Percentiles rank a stretch among this genome's conserved stretches.
These are phyloP conservation scores for Hyles vespertilio DNA, from an alignment of 1,140 invertebrate species.

Conservation along the genomic window DNA sequence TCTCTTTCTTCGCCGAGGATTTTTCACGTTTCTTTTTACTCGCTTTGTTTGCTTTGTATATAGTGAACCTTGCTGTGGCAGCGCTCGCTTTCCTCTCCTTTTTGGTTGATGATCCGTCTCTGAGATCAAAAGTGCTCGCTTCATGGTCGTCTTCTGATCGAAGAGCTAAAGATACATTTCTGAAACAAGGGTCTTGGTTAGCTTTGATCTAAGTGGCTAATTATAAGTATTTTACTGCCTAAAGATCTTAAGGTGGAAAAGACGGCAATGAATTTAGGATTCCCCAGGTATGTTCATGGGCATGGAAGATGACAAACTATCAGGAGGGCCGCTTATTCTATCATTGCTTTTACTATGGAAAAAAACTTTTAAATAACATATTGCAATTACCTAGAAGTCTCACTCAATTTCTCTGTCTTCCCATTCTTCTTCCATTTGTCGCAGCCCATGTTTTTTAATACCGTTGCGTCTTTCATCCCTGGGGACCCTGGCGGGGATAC, in stretches of 20 bases:
- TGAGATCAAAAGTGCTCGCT: slow-evolving; percentile 50
- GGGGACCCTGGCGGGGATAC: slow-evolving; percentile 76
- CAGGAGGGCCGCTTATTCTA: too few species aligned
- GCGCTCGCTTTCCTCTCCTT: slow-evolving; percentile 82
- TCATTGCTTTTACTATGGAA: too few species aligned
- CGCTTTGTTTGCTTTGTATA: slow-evolving; percentile 95
- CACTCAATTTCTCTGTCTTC: slow-evolving; percentile 37
- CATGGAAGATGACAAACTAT: too few species aligned
- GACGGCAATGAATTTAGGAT: too few species aligned
- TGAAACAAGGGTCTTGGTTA: slow-evolving; percentile 34
- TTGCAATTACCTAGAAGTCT: slow-evolving; percentile 47
- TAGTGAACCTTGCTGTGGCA: slow-evolving; percentile 87
- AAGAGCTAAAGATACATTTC: slow-evolving; percentile 73
- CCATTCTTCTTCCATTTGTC: slow-evolving; percentile 66
- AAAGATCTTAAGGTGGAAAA: too few species aligned
- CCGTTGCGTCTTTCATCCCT: slow-evolving; percentile 48
- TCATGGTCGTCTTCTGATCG: slow-evolving; percentile 68
- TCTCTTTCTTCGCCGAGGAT: slow-evolving; percentile 95
- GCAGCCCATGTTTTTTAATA: slow-evolving; percentile 52
- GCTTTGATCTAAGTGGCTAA: background rate
- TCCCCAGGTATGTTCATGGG: too few species aligned
- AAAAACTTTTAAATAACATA: background rate
- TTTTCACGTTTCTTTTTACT: slow-evolving; percentile 96
- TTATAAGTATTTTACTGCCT: background rate
- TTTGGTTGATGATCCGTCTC: slow-evolving; percentile 73